A percentile compares a stretch with the other conserved stretches of the same genome.
These are phyloP conservation scores for Drosophila prosaltans DNA, from an alignment of 1,140 invertebrate species.

Conservation along the genomic window DNA sequence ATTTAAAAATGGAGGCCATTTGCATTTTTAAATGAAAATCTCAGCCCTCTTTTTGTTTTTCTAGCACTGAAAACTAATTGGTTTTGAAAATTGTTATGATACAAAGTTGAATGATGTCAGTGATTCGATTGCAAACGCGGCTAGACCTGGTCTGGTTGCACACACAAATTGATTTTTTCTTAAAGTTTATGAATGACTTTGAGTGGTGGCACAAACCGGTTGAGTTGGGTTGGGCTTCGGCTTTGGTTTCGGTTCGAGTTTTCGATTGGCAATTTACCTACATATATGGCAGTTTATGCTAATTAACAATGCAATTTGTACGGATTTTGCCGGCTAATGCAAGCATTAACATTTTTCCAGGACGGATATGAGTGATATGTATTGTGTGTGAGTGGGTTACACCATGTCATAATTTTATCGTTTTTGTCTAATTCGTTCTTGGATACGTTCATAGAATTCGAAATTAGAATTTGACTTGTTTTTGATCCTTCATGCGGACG, in stretches of 20 bases:
- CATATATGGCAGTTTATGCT: slow-evolving; percentile 66
- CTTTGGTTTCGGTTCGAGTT: slow-evolving; percentile 30
- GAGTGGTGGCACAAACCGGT: slow-evolving; percentile 58
- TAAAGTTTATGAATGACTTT: slow-evolving; percentile 70
- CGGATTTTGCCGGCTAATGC: slow-evolving; percentile 31
- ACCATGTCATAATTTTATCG: slow-evolving; percentile 38
- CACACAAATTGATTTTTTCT: slow-evolving; percentile 56
- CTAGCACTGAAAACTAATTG: slow-evolving; percentile 60
- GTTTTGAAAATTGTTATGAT: slow-evolving; percentile 80
- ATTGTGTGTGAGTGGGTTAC: not conserved
- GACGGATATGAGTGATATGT: slow-evolving; percentile 18
- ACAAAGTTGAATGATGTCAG: slow-evolving; percentile 76
- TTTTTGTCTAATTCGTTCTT: slow-evolving; percentile 24
- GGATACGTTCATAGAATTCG: slow-evolving; percentile 51
- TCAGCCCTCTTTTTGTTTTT: slow-evolving; percentile 54
- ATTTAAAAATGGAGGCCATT: slow-evolving; percentile 48
- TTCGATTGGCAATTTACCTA: slow-evolving; percentile 46
- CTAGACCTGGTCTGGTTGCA: slow-evolving; percentile 47
- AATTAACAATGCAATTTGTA: slow-evolving; percentile 68
- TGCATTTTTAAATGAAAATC: slow-evolving; percentile 77
- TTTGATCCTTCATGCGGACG: not conserved
- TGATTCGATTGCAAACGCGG: slow-evolving; percentile 67
- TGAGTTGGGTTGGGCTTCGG: slow-evolving; percentile 30
- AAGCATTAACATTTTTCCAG: slow-evolving; percentile 32
- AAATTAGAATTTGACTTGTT: slow-evolving; percentile 28